Evolutionary conservation across 2,888 invertebrate genomes (phyloP), one percentile per base, ranked within the genome.

Genomic region (Monoplex corrugatus): DNA sequence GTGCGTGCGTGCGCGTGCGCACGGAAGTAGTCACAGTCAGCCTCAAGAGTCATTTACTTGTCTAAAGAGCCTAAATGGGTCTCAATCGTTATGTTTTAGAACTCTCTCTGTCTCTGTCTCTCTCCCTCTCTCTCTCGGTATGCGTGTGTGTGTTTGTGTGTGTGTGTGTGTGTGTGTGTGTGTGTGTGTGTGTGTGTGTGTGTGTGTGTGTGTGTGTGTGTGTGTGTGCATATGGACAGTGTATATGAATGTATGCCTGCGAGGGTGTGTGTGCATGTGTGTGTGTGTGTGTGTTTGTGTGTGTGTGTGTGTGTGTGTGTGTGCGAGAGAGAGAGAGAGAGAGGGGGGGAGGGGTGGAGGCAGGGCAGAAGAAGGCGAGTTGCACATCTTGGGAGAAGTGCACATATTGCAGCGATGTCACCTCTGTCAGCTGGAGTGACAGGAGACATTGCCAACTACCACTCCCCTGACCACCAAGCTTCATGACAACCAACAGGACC

Each of bases 141-240:
- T 68, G 68, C n/a, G 28, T 68, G 68, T 68, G 68, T 68, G 72
- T 68, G 68, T 35, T 32, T 75, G 75, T 35, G 75, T 75, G 75
- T 35, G 75, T 75, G 75, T 35, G 75, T 75, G 75, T 35, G 75
- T 75, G 75, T 35, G 75, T 75, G 75, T 35, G 75, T 75, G 75
- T 75, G 75, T 75, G 75, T 75, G 75, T 75, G 75, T 75, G 75
- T 75, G 75, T 75, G 75, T 75, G 75, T 75, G 75, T 75, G 75
- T 75, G 75, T 75, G 75, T 75, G 75, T 75, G 75, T 75, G 35
- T 75, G 75, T 75, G 75, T 75, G 75, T 75, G 35, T 75, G 32
- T 35, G 35, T 75, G 32, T 75, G 6, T 35, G 35, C 68, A 28
- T 23, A n/a, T 10, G 68, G 16, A 28, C 13, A 28, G 68, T 19